Percentiles rank a stretch among this genome's conserved stretches.
These are phyloP conservation scores for Salarias fasciatus DNA, from an alignment of 2,797 vertebrate species.

Conservation along the genomic window DNA sequence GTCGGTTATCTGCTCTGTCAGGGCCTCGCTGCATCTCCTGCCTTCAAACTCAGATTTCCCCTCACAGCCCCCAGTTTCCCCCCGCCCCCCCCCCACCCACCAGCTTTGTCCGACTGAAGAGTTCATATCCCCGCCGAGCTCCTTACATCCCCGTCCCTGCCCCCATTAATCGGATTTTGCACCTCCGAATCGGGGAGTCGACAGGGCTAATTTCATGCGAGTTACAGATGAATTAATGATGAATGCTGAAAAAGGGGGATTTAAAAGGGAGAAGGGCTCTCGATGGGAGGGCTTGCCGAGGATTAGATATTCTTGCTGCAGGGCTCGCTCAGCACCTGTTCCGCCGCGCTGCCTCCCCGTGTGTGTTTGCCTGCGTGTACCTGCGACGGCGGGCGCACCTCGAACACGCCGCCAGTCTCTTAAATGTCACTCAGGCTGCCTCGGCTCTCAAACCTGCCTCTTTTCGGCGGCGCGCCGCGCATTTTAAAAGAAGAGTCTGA, in stretches of 20 bases:
- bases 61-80: neutral
- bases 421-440: conserved; percentile 57
- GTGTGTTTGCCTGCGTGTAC: conserved; percentile 31
- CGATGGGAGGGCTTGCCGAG: conserved; percentile 68
- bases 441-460: conserved; percentile 37
- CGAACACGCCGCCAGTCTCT: conserved; percentile 32
- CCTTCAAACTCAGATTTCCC: neutral
- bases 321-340: conserved; percentile 70
- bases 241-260: conserved; percentile 75
- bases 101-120: conserved; percentile 32
- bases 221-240: conserved; percentile 83
- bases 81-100: neutral
- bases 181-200: conserved; percentile 58
- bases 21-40: conserved; percentile 13
- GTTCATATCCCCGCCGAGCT: conserved; percentile 56
- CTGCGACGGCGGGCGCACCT: conserved; percentile 14
- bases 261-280: conserved; percentile 69
- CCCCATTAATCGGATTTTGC: conserved; percentile 72
- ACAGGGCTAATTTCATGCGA: conserved; percentile 80
- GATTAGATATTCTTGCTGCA: conserved; percentile 80
- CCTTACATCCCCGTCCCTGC: conserved; percentile 61
- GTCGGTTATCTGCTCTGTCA: conserved; percentile 33
- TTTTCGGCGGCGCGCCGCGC: conserved; percentile 6
- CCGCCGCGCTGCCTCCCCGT: conserved; percentile 45
- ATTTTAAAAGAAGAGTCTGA: conserved; percentile 48